These are phyloP conservation scores for Amblyornis subalaris DNA, from an alignment of 2,113 vertebrate species.

Conservation along the genomic window DNA sequence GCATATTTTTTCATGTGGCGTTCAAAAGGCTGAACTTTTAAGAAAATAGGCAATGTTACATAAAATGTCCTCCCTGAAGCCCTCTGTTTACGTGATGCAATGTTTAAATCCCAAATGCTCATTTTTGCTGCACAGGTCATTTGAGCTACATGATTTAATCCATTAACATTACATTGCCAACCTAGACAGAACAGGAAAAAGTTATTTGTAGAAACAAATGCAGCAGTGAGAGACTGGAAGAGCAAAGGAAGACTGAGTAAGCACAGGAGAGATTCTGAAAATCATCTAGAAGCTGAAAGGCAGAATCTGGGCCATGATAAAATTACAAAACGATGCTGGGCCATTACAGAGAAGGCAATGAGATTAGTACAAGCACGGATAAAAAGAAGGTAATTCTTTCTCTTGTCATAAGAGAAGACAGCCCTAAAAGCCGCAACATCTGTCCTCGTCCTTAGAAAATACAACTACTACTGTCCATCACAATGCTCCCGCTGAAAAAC, in stretches of 20 bases:
- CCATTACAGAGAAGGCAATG: neutral
- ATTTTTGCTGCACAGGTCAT: neutral
- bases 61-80: neutral
- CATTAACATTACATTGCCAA: neutral
- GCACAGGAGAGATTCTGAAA: neutral
- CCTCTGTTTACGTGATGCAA: neutral
- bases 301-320: neutral
- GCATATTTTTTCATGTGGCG: accelerated
- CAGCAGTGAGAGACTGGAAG: neutral
- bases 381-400: neutral
- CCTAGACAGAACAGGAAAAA: neutral
- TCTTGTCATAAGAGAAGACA: neutral
- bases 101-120: neutral
- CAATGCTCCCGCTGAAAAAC: neutral
- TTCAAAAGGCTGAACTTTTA: neutral
- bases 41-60: neutral
- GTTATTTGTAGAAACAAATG: neutral
- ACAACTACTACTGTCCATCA: neutral
- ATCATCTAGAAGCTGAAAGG: neutral
- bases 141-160: neutral
- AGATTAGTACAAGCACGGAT: neutral
- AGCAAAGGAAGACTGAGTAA: neutral
- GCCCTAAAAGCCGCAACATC: neutral
- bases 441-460: neutral
- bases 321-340: neutral